These are phyloP conservation scores for Coracopsis vasa DNA, from an alignment of 2,113 vertebrate genomes.

Conservation along the genomic window DNA sequence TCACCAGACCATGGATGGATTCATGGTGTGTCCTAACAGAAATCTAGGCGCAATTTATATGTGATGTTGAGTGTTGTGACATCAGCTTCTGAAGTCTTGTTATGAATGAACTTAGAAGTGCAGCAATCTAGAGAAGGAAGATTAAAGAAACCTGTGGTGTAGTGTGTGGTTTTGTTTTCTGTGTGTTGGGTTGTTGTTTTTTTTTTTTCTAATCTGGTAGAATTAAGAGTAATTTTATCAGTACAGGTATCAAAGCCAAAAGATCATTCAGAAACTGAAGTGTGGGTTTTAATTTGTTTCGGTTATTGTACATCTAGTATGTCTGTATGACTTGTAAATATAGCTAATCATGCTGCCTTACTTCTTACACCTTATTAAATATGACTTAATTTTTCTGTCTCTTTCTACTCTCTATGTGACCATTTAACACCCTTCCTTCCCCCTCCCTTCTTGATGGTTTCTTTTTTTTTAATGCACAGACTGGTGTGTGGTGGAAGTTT, in stretches of 20 bases:
- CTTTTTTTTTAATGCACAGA: neutral
- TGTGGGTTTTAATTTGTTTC: neutral
- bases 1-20: neutral
- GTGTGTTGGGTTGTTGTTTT: neutral
- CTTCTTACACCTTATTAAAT: neutral
- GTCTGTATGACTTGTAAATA: neutral
- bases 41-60: neutral
- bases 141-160: neutral
- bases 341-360: neutral
- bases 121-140: rapidly evolving
- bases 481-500: neutral
- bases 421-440: neutral
- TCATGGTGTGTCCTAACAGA: neutral
- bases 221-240: neutral
- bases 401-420: neutral
- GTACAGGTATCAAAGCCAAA: neutral
- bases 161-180: neutral
- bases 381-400: neutral
- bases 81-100: neutral
- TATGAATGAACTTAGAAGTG: neutral
- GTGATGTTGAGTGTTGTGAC: neutral
- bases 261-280: neutral
- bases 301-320: neutral
- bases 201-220: neutral
- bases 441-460: neutral